A percentile compares a stretch with the other conserved stretches of the same genome.
Evolutionary conservation across 2,113 vertebrate species (phyloP).

Genomic region (Dolichotis patagonum): DNA sequence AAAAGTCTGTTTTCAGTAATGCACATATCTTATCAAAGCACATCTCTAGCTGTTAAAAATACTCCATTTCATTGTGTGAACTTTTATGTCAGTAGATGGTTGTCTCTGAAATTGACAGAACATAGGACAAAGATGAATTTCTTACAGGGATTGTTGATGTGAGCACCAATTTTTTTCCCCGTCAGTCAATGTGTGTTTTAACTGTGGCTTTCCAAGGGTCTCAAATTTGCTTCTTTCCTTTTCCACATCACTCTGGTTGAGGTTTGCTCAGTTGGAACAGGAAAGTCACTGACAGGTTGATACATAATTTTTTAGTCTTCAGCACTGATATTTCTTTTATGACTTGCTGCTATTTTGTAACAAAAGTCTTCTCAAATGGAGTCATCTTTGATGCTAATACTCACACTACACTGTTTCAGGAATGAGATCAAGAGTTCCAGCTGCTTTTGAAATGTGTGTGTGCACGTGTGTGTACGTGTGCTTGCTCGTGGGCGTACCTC

Average conservation of each 20-base stretch:
- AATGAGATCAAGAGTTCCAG: neutral
- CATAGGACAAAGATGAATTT: neutral
- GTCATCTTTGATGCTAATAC: neutral
- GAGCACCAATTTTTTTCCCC: neutral
- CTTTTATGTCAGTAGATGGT: neutral
- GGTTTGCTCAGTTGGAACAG: neutral
- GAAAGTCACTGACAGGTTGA: neutral
- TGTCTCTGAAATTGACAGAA: neutral
- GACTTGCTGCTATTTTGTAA: neutral
- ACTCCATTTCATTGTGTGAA: neutral
- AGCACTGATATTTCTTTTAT: neutral
- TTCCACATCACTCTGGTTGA: neutral
- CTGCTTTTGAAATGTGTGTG: neutral
- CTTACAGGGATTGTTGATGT: neutral
- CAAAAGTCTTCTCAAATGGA: neutral
- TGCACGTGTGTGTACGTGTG: neutral
- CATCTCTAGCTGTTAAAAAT: neutral
- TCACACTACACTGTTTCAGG: neutral
- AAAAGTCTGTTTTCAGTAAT: constrained; percentile 21
- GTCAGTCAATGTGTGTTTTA: neutral
- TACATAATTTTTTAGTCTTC: neutral
- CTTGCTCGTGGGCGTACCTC: neutral
- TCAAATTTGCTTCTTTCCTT: neutral
- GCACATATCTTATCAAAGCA: neutral
- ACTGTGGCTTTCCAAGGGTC: neutral